A percentile compares a stretch with the other conserved stretches of the same genome.
Conservation (phyloP, 2,888 invertebrate species). For the Bombylius discolor region DNA sequence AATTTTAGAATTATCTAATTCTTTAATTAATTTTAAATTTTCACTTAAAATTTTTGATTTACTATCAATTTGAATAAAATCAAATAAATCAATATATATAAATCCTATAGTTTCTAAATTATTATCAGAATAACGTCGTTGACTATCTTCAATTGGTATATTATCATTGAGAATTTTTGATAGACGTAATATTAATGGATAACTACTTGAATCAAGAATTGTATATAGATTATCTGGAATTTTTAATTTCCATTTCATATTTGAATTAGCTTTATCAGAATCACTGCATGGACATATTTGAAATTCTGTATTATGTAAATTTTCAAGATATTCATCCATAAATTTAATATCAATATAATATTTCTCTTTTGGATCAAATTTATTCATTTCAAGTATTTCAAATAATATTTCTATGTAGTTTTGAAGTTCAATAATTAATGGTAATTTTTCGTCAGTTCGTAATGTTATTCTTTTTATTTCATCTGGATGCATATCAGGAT, state of each 20-base stretch:
- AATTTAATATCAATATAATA: conserved; percentile 4
- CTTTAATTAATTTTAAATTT: background rate
- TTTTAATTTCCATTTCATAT: background rate
- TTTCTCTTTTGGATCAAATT: background rate
- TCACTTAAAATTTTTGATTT: background rate
- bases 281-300: background rate
- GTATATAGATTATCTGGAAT: background rate
- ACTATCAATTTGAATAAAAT: background rate
- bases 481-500: background rate
- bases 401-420: background rate
- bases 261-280: background rate
- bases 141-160: too few species aligned
- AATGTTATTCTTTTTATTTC: background rate
- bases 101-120: background rate
- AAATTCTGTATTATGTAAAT: background rate
- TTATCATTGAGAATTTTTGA: background rate
- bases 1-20: background rate
- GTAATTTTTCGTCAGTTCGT: background rate
- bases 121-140: background rate
- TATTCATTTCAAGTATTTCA: conserved; percentile 4
- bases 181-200: conserved; percentile 1
- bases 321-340: conserved; percentile 1
- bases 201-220: conserved; percentile 3
- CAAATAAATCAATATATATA: background rate
- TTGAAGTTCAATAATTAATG: too few species aligned